Base-by-base conservation (phyloP, 2,797 vertebrate genomes). In the Lithobates sylvaticus region DNA sequence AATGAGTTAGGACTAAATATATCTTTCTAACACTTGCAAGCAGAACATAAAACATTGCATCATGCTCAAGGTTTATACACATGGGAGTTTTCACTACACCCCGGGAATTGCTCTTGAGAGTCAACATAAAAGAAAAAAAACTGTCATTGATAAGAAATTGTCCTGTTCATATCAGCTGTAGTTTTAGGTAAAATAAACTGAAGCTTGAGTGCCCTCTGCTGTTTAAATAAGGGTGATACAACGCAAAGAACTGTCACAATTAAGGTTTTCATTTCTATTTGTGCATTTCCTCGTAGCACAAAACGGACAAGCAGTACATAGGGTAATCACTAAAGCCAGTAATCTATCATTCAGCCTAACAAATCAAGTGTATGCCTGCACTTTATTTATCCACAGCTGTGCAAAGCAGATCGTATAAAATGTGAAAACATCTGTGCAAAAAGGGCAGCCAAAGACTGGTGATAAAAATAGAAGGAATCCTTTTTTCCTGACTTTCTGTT, bases 171-270 rank as follows among this genome's bases (percentile, higher is more conserved):
- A 26, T 15, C 65, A 67, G 12, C 12, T 74, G 10, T 26, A 72
- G n/a, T 4, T 18, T 23, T n/a, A 15, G n/a, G 44, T 12, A 50
- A 26, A 15, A 15, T 34, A 75, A 54, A 42, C 15, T 77, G 36
- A 71, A 71, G 8, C 21, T 44, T 67, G 26, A 36, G 34, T 67
- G 76, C 76, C 83, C 83, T 85, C 83, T 85, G 69, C 76, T 85
- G 83, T 34, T 29, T 13, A 78, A 6, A 84, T 7, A 3, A 39
- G 3, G 32, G 21, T 44, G 13, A n/a, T 75, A 27, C 36, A 75
- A 3, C 4, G 72, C 1, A 75, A 75, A 42, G 13, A 47, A 13
- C 8, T 13, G 44, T 47, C 44, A 47, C 8, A 39, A 39, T 10
- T 47, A 12, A 61, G 21, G 21, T 3, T 21, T 61, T n/a, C 2